A percentile compares a stretch with the other conserved stretches of the same genome.
These are phyloP conservation scores for Phyllotis vaccarum DNA, from an alignment of 2,797 vertebrate genomes.

Conservation along the genomic window DNA sequence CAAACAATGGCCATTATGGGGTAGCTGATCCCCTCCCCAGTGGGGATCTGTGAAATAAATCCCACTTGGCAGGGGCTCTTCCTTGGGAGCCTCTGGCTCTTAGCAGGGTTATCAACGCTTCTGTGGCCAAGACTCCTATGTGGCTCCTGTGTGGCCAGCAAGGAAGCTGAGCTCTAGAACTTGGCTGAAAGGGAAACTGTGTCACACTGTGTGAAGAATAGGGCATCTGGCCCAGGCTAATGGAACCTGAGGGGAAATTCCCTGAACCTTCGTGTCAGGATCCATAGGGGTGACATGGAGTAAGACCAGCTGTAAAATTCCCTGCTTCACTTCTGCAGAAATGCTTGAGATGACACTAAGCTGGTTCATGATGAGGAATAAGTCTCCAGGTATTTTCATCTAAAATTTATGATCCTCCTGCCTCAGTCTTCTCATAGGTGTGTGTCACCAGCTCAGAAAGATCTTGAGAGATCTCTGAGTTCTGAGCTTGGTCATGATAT, in stretches of 20 bases:
- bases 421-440: neutral
- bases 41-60: neutral
- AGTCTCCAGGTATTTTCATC: neutral
- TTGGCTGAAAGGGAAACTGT: neutral
- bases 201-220: neutral
- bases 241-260: neutral
- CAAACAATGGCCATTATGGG: neutral
- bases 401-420: neutral
- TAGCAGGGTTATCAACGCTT: too few species aligned
- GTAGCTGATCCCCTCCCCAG: neutral
- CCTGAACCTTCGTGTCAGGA: neutral
- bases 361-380: neutral
- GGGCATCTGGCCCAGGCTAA: neutral
- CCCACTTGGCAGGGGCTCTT: accelerated
- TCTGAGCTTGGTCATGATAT: neutral
- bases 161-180: neutral
- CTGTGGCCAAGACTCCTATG: neutral
- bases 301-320: neutral
- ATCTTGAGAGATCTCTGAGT: neutral
- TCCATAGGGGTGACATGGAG: neutral
- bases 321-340: neutral
- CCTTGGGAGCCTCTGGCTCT: too few species aligned
- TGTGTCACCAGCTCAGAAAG: neutral
- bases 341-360: neutral
- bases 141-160: neutral